Base-by-base conservation (phyloP, 2,888 invertebrate genomes). In the Lasioglossum oenotherae region DNA sequence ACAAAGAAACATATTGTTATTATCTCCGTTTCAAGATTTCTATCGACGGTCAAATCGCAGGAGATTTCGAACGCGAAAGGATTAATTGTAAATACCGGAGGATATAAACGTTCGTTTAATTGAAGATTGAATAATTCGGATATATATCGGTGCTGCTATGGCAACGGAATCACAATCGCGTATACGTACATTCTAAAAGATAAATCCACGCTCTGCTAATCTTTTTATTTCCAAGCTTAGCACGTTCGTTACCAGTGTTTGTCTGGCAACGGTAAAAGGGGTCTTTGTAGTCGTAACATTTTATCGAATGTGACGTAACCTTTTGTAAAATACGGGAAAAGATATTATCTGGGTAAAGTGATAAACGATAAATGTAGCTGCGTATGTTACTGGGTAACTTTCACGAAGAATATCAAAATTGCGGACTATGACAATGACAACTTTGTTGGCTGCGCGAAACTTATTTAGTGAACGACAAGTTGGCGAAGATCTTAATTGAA, bases 401-500 rank as follows among this genome's bases (percentile, higher is more conserved):
- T n/a, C n/a, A 57, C 57, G 57, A n/a, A 57, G 57, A n/a, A n/a
- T 4, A n/a, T 57, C n/a, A 57, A n/a, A n/a, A n/a, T n/a, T n/a
- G 10, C 57, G 0, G n/a, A n/a, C n/a, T 12, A n/a, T 10, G 57
- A 12, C n/a, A n/a, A n/a, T 57, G 57, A 57, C 57, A 57, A 10
- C n/a, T 57, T 57, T n/a, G 57, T 53, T 3, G 23, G 53, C 57
- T 57, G 4, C 0, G 57, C n/a, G n/a, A n/a, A 57, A 57, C 57
- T 57, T 57, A n/a, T 57, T 57, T 57, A n/a, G n/a, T 57, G 57
- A n/a, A 57, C 57, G 57, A 57, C 57, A 57, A 57, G 57, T 57
- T 57, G 57, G 57, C n/a, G 57, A 57, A n/a, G 57, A 57, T n/a
- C 57, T 57, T 57, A n/a, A 57, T 57, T 57, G n/a, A 57, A 57